phyloP scores from a whole-genome alignment of 2,888 invertebrate genomes.

The Dusona sp. region DNA sequence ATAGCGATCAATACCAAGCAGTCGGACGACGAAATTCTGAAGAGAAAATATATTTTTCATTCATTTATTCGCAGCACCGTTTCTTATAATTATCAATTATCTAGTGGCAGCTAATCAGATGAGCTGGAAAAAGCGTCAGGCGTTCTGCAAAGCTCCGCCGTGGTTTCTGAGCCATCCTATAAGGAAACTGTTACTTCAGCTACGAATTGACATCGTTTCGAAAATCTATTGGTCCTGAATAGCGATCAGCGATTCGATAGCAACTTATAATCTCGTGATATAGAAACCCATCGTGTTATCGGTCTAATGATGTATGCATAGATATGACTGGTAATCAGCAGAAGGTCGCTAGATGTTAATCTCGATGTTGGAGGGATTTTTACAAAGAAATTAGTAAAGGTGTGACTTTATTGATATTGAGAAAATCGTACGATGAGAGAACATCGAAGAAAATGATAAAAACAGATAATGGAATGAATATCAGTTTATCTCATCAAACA shows the following conservation, averaged over 20 bases:
- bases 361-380: not conserved
- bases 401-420: not conserved
- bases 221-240: constrained; percentile 42
- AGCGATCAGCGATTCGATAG: constrained; percentile 35
- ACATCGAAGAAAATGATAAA: not conserved
- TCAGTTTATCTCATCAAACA: not conserved
- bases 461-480: not conserved
- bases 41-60: not conserved
- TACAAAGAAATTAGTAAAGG: not conserved
- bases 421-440: constrained; percentile 11
- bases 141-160: not conserved
- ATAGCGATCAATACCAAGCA: not conserved
- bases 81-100: not conserved
- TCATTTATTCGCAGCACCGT: not conserved
- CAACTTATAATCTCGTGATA: constrained; percentile 42
- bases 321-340: too few species aligned
- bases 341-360: not conserved
- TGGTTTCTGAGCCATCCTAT: not conserved
- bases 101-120: not conserved
- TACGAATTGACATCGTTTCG: constrained; percentile 37
- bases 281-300: constrained; percentile 33
- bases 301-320: constrained; percentile 1
- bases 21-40: not conserved
- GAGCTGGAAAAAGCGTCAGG: not conserved
- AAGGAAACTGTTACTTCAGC: not conserved